phyloP scores from a whole-genome alignment of 37 sponge, comb jelly and placozoan genomes.

The Eunapius fragilis region DNA sequence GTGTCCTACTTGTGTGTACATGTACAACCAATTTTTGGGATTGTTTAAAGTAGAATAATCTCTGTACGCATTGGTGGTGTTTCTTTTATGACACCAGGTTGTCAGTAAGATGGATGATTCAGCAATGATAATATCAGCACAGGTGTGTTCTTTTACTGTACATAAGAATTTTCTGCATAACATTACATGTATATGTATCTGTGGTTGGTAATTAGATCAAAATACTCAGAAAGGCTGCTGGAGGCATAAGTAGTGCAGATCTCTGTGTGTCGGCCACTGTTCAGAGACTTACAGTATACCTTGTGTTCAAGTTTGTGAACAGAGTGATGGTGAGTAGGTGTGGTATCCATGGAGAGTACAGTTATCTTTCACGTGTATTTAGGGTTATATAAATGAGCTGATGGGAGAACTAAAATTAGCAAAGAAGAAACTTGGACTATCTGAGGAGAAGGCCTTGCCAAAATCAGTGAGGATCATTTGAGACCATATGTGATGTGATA shows the following conservation, averaged over 20 bases:
- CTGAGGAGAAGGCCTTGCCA: background rate
- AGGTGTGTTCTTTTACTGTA: background rate
- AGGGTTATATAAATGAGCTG: background rate
- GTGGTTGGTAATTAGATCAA: background rate
- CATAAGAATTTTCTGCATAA: too few species aligned
- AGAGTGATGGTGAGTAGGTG: background rate
- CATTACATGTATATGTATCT: too few species aligned
- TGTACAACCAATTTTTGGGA: too few species aligned
- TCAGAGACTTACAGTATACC: constrained; percentile 18
- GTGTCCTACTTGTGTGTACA: too few species aligned
- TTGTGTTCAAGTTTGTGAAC: constrained; percentile 45
- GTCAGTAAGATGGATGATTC: background rate
- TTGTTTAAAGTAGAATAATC: too few species aligned
- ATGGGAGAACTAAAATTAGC: background rate
- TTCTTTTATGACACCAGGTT: too few species aligned
- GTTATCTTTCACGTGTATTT: background rate
- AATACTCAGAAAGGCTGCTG: background rate
- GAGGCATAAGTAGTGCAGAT: constrained; percentile 12
- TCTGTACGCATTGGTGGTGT: too few species aligned
- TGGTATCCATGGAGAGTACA: background rate
- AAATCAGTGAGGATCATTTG: background rate
- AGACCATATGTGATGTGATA: background rate
- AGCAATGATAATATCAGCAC: background rate
- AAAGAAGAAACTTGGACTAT: background rate
- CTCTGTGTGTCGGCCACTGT: constrained; percentile 32